Conservation (phyloP, 1,140 invertebrate genomes). For the Goniozus legneri region DNA sequence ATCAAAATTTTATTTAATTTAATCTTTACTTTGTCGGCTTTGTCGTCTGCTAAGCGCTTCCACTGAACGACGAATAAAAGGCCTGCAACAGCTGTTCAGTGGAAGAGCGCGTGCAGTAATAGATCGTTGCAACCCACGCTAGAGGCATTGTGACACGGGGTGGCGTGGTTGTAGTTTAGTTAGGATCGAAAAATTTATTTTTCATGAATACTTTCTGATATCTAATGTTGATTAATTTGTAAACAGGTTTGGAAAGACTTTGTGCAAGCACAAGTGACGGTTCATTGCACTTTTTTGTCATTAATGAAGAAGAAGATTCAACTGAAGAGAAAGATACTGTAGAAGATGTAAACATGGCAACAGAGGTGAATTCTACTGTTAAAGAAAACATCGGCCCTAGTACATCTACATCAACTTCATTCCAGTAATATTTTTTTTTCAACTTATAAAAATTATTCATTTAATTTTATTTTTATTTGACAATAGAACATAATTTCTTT, state of each 20-base stretch:
- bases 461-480: constrained; percentile 2
- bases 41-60: too few species aligned
- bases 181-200: too few species aligned
- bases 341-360: constrained; percentile 59
- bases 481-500: background rate
- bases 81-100: too few species aligned
- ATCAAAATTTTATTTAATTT: background rate
- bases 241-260: constrained; percentile 73
- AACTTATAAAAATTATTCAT: constrained; percentile 1
- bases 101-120: too few species aligned
- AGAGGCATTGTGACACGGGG: too few species aligned
- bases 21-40: background rate
- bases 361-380: constrained; percentile 27
- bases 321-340: constrained; percentile 65
- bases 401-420: constrained; percentile 40
- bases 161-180: too few species aligned
- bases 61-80: too few species aligned
- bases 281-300: constrained; percentile 76
- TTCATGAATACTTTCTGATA: too few species aligned
- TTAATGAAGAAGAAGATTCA: constrained; percentile 68
- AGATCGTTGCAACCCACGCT: too few species aligned
- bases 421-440: constrained; percentile 34
- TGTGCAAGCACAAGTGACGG: constrained; percentile 78
- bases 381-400: constrained; percentile 37
- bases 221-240: constrained; percentile 2